phyloP scores from a whole-genome alignment of 1,140 invertebrate species.

The Musca domestica region DNA sequence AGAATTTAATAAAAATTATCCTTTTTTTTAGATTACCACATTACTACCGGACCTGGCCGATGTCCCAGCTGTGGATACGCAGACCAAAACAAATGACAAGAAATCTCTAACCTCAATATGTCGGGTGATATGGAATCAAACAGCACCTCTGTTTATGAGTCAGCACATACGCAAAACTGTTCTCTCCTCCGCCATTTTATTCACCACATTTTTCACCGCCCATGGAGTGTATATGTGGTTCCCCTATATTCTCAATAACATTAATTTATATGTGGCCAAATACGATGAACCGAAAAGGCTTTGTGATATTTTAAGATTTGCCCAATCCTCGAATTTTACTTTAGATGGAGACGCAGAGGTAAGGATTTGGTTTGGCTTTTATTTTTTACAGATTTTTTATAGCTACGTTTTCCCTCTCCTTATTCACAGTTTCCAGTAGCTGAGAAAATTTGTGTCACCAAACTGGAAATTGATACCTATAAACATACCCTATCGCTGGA shows the following conservation, averaged over 20 bases:
- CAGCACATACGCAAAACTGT: conserved; percentile 55
- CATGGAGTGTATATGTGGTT: conserved; percentile 60
- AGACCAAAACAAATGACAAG: conserved; percentile 1
- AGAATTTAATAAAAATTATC: no score
- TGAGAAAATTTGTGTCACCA: neutral
- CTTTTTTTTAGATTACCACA: conserved; percentile 17
- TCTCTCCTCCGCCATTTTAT: conserved; percentile 56
- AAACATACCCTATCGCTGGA: conserved; percentile 26
- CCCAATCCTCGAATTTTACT: conserved; percentile 19
- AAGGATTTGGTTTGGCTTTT: neutral
- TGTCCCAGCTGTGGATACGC: neutral
- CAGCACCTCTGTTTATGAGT: conserved; percentile 54
- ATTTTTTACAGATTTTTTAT: neutral
- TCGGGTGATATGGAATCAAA: conserved; percentile 55
- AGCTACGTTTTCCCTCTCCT: neutral
- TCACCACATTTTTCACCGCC: conserved; percentile 56
- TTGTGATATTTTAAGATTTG: conserved; percentile 31
- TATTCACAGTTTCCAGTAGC: neutral
- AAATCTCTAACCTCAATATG: conserved; percentile 2
- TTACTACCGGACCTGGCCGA: conserved; percentile 18
- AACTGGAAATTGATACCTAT: conserved; percentile 29
- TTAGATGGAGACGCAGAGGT: neutral
- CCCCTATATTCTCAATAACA: conserved; percentile 57
- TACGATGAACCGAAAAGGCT: conserved; percentile 28
- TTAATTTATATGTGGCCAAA: conserved; percentile 42